Base-by-base conservation (phyloP, 1,140 invertebrate species). In the Venturia canescens region DNA sequence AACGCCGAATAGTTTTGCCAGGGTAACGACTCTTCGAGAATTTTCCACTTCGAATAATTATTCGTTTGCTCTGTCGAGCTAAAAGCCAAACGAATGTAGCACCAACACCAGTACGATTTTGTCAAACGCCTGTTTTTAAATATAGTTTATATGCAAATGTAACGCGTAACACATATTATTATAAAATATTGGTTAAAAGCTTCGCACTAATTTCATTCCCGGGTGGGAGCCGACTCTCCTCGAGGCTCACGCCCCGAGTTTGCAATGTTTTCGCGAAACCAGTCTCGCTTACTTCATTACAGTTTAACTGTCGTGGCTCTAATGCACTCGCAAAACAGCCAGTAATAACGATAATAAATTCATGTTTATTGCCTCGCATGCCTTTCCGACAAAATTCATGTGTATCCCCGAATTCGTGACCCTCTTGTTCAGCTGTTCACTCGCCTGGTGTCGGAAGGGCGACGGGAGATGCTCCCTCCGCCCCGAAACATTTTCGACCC, bases 311-410 rank as follows among this genome's bases (percentile, higher is more conserved):
- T 82, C 78, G 7, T 44, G 79, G 71, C 63, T 53, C 21, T 38
- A 48, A 21, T 76, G 31, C 72, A 5, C 60, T 76, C 48, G 48
- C 27, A 69, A 57, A 77, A 81, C 72, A 23, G 60, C 60, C 6
- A 31, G 78, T 81, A 84, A 82, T 84, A 82, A 80, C 78, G 67
- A 87, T 87, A 86, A 89, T 86, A 83, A 88, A 88, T 88, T 88
- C 83, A 84, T 87, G 85, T 86, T 87, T 88, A 89, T 89, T 85
- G 80, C 82, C 74, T 81, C 74, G 78, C 72, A 82, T 80, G 78
- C 74, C 77, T 63, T 75, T 7, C 71, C 34, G 34, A 77, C 75
- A 77, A 77, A 77, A 66, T 77, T 77, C 60, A 66, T 77, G 50
- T 66, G 29, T 67, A 29, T 80, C 71, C 26, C 50, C 27, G 5